Base-by-base conservation (phyloP, 1,140 invertebrate genomes). In the Anoplolepis gracilipes region DNA sequence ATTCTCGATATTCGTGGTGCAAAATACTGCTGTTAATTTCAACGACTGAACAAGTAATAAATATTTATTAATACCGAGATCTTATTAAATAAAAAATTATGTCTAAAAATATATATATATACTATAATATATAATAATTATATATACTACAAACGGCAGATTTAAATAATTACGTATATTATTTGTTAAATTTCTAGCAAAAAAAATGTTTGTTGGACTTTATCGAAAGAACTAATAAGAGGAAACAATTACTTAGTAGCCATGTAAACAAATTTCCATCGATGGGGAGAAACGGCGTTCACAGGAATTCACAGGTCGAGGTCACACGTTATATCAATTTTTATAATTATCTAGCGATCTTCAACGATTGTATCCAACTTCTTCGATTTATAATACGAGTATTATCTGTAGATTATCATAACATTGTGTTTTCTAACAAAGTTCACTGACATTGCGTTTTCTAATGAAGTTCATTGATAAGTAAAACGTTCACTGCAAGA, bases 201-300 rank as follows among this genome's bases (percentile, higher is more conserved):
- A 46, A 19, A 57, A 72, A 61, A 73, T 86, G n/a, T 67, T 30
- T 53, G 28, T 75, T 0, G 75, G 42, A 59, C 75, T 70, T 4
- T 64, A 59, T 53, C 46, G 36, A 39, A 57, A 75, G 76, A 75
- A 84, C 28, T 19, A 39, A 30, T n/a, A 8, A 16, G 70, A 30
- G 16, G n/a, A 78, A 64, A 76, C 11, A 87, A 73, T 36, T 33
- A 86, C 72, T 87, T 67, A 39, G 28, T 59, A 55, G 8, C 13
- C 67, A 30, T 22, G 65, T 25, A 86, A 36, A 79, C 42, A 82
- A 28, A 57, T 81, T 81, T 59, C 49, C 42, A 46, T 55, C 11
- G 16, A 33, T 11, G 30, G n/a, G 1, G 28, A n/a, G 16, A 39
- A 57, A 39, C 11, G 36, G 6, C 33, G 62, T 33, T 33, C 42